Evolutionary conservation across 1,140 invertebrate genomes (phyloP).

Genomic region (Dreissena polymorpha): DNA sequence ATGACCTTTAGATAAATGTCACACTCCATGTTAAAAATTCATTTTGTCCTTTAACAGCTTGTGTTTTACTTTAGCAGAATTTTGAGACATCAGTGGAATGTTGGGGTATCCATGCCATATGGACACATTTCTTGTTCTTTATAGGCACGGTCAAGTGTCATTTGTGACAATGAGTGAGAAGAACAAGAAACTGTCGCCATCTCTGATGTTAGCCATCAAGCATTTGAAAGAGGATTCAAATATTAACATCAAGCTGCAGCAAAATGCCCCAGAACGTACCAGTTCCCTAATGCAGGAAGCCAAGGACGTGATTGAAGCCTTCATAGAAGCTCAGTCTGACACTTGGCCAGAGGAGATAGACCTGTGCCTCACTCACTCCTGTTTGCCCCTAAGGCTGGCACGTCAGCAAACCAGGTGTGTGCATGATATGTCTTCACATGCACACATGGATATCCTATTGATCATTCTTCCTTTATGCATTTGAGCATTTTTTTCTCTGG

Average conservation of each 20-base stretch:
- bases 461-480: too few species aligned
- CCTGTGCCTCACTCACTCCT: too few species aligned
- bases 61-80: too few species aligned
- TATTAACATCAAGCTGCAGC: background rate
- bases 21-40: too few species aligned
- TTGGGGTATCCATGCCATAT: too few species aligned
- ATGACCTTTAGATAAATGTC: too few species aligned
- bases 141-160: slow-evolving; percentile 14
- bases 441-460: too few species aligned
- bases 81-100: too few species aligned
- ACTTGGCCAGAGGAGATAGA: slow-evolving; percentile 40
- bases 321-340: slow-evolving; percentile 20
- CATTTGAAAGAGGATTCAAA: slow-evolving; percentile 19
- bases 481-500: too few species aligned
- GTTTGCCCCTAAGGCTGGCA: slow-evolving; percentile 23
- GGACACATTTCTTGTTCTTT: background rate
- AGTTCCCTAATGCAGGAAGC: slow-evolving; percentile 1
- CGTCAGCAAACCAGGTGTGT: slow-evolving; percentile 24
- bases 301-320: slow-evolving; percentile 23
- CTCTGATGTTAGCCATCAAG: background rate
- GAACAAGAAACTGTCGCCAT: background rate
- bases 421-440: background rate
- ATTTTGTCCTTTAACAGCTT: too few species aligned
- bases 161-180: background rate
- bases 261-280: background rate